Evolutionary conservation across 2,113 vertebrate species (phyloP), one percentile per base, ranked within the genome.

Genomic region (Alethe diademata): DNA sequence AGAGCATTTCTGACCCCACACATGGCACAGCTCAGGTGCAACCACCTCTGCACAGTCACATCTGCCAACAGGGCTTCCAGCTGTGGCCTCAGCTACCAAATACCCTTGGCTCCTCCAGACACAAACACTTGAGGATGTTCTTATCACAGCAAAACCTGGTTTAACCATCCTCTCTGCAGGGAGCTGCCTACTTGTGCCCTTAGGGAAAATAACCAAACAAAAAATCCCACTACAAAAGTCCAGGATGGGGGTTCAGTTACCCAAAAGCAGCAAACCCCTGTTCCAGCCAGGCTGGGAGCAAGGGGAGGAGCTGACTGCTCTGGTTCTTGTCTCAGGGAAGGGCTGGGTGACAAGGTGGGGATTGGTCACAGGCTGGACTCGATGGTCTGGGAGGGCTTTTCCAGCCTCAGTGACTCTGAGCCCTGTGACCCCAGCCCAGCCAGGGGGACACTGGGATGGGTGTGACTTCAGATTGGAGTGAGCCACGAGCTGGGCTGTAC

Each of bases 21-120:
- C 43, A 29, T 1, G 2, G 4, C 78, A 42, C 62, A 69, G 65
- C 28, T 28, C 8, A 25, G 56, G 9, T 53, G 28, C 28, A 19
- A 5, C 6, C 9, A 2, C 29, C 64, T 45, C 70, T 2, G 3
- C 16, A 5, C 6, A 9, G 2, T 33, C 5, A 1, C 29, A 31
- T 4, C 53, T 53, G 53, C 7, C 13, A 17, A 5, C 12, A 9
- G 40, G 19, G 23, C 70, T 76, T 26, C 58, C 78, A 80, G 54
- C 60, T 19, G 40, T 5, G 36, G 12, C 71, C 40, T 8, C 14
- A 7, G 43, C 8, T 8, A 35, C 65, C 4, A 6, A 78, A 67
- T 14, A 36, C 50, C 50, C 4, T 6, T 8, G 35, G 9, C 24
- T 48, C 6, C 1, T 29, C 48, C 74, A 69, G 54, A n/a, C 8